These are phyloP conservation scores for Eupithecia abbreviata DNA, from an alignment of 2,888 invertebrate genomes.

Conservation along the genomic window DNA sequence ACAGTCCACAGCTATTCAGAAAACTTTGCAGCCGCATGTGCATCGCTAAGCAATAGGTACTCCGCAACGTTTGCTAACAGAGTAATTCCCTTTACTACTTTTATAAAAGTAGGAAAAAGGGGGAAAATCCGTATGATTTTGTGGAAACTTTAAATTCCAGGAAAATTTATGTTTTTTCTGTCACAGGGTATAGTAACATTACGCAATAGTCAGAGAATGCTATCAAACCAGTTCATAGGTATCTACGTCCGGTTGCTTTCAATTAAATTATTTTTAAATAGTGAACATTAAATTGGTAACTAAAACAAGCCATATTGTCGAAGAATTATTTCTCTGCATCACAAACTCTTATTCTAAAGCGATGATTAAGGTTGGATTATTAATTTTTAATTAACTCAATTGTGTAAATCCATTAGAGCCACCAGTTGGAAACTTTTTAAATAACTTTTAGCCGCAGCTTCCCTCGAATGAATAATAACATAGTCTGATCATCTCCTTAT, in stretches of 20 bases:
- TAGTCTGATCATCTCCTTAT: neutral
- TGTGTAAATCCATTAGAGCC: slow-evolving; percentile 7
- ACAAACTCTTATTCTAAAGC: neutral
- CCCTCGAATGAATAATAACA: neutral
- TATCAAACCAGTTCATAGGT: neutral
- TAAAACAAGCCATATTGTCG: neutral
- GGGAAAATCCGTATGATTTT: too few species aligned
- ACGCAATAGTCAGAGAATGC: too few species aligned
- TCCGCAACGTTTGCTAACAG: neutral
- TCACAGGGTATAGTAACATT: neutral
- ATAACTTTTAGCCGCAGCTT: neutral
- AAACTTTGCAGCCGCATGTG: slow-evolving; percentile 54
- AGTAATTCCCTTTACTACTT: neutral
- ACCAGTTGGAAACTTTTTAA: neutral
- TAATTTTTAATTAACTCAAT: slow-evolving; percentile 6
- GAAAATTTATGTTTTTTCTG: too few species aligned
- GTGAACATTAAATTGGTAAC: too few species aligned
- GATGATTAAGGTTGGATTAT: neutral
- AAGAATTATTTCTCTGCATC: neutral
- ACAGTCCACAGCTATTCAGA: slow-evolving; percentile 33
- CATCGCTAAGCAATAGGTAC: neutral
- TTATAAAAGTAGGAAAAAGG: too few species aligned
- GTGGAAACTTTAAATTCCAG: neutral
- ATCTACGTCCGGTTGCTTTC: neutral
- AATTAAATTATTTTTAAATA: neutral